Percentiles rank a stretch among this genome's conserved stretches.
These are phyloP conservation scores for Chlamydotis undulata DNA, from an alignment of 2,113 vertebrate genomes.

Conservation along the genomic window DNA sequence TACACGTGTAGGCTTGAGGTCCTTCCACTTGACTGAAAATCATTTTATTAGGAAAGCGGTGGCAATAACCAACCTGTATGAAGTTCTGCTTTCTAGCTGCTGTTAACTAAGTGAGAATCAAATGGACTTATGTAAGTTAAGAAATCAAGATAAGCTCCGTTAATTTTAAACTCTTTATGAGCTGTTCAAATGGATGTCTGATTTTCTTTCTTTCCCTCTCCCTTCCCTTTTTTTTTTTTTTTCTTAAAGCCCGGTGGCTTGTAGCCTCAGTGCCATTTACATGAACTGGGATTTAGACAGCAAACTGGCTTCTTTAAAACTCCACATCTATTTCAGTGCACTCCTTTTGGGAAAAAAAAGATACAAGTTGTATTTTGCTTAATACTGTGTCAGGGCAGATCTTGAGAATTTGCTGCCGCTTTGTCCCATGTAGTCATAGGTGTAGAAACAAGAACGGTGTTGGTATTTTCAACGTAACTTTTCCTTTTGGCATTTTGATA, in stretches of 20 bases:
- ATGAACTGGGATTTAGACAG: not conserved
- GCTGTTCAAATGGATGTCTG: slow-evolving; percentile 28
- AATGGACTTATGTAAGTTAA: slow-evolving; percentile 58
- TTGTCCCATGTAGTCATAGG: not conserved
- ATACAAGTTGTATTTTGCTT: not conserved
- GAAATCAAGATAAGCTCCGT: slow-evolving; percentile 36
- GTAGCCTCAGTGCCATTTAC: slow-evolving; percentile 4
- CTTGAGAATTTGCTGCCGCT: not conserved
- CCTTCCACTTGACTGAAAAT: not conserved
- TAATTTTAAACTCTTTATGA: slow-evolving; percentile 57
- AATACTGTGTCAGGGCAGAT: not conserved
- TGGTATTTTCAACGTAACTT: not conserved
- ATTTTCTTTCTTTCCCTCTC: not conserved
- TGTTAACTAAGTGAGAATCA: slow-evolving; percentile 53
- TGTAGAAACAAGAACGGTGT: not conserved
- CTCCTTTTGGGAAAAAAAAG: not conserved
- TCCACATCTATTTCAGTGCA: not conserved
- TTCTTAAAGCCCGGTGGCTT: not conserved
- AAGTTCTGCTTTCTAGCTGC: slow-evolving; percentile 36
- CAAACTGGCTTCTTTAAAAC: not conserved
- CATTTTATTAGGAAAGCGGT: not conserved
- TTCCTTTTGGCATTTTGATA: not conserved
- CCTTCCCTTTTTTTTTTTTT: not conserved
- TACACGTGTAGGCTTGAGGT: not conserved
- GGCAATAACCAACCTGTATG: slow-evolving; percentile 14